These are phyloP conservation scores for Paradisaea rubra DNA, from an alignment of 2,113 vertebrate genomes.

Conservation along the genomic window DNA sequence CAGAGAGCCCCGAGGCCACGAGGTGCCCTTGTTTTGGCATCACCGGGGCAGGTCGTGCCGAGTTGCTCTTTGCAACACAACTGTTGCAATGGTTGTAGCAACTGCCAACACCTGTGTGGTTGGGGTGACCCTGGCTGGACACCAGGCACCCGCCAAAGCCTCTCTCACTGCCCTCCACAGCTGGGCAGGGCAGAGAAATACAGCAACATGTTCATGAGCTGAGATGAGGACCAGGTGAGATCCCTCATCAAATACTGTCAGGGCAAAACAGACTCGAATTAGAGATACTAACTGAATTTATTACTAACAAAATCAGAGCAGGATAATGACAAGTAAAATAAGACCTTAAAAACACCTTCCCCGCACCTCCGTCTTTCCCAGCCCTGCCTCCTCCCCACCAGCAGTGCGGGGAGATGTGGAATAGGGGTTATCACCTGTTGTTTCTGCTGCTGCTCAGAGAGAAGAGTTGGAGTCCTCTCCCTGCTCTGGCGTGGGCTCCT, in stretches of 20 bases:
- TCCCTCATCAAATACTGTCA: background rate
- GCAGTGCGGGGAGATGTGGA: background rate
- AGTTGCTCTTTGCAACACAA: background rate
- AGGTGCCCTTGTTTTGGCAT: background rate
- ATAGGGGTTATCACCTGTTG: background rate
- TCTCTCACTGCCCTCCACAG: background rate
- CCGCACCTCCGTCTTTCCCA: background rate
- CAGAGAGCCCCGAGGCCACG: rapidly evolving
- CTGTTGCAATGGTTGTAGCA: background rate
- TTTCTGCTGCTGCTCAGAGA: background rate
- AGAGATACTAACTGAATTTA: background rate
- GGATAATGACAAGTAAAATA: background rate
- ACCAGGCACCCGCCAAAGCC: background rate
- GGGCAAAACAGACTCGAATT: background rate
- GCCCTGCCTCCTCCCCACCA: background rate
- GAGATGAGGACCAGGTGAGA: too few relatives aligned
- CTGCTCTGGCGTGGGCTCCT: background rate
- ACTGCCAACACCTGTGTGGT: background rate
- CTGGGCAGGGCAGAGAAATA: background rate
- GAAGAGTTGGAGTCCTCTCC: background rate
- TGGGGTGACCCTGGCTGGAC: background rate
- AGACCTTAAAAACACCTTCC: background rate
- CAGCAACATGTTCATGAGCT: background rate
- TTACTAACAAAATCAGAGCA: background rate
- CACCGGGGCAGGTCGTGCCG: rapidly evolving